Conservation (phyloP, 2,888 invertebrate species). For the Stratiomys singularior region DNA sequence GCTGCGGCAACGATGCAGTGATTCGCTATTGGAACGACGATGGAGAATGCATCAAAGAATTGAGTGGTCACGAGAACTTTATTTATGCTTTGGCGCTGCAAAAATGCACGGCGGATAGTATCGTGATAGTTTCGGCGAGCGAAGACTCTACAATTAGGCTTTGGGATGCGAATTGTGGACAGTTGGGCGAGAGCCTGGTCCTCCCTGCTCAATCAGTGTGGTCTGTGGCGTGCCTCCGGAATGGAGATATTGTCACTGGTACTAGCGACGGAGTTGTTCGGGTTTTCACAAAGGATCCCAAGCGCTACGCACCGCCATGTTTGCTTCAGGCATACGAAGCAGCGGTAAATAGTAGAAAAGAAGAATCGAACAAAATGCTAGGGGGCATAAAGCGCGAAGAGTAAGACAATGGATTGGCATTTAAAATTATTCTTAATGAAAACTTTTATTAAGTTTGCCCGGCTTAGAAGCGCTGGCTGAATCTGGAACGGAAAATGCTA, state of each 20-base stretch:
- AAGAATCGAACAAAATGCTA: slow-evolving; percentile 75
- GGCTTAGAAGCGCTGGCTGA: slow-evolving; percentile 80
- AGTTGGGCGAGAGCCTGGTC: slow-evolving; percentile 62
- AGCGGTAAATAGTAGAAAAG: slow-evolving; percentile 74
- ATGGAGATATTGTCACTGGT: slow-evolving; percentile 92
- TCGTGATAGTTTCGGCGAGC: slow-evolving; percentile 81
- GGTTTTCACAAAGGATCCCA: slow-evolving; percentile 81
- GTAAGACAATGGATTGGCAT: slow-evolving; percentile 66
- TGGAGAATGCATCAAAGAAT: slow-evolving; percentile 80
- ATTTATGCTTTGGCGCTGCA: slow-evolving; percentile 78
- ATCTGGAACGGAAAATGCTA: slow-evolving; percentile 87
- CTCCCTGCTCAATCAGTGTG: slow-evolving; percentile 89
- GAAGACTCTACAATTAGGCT: slow-evolving; percentile 88
- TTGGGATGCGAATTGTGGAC: slow-evolving; percentile 70
- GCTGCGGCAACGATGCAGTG: slow-evolving; percentile 92
- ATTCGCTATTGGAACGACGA: slow-evolving; percentile 85
- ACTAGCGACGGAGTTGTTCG: slow-evolving; percentile 87
- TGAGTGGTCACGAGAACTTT: slow-evolving; percentile 87
- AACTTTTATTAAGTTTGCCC: slow-evolving; percentile 72
- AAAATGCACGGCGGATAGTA: slow-evolving; percentile 67
- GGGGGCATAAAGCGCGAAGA: slow-evolving; percentile 88
- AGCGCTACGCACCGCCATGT: slow-evolving; percentile 74
- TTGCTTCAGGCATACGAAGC: slow-evolving; percentile 75
- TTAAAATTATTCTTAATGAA: background rate
- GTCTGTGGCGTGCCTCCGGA: slow-evolving; percentile 81